These are phyloP conservation scores for Gymnothorax reevesii DNA, from an alignment of 2,797 vertebrate genomes.

Conservation along the genomic window DNA sequence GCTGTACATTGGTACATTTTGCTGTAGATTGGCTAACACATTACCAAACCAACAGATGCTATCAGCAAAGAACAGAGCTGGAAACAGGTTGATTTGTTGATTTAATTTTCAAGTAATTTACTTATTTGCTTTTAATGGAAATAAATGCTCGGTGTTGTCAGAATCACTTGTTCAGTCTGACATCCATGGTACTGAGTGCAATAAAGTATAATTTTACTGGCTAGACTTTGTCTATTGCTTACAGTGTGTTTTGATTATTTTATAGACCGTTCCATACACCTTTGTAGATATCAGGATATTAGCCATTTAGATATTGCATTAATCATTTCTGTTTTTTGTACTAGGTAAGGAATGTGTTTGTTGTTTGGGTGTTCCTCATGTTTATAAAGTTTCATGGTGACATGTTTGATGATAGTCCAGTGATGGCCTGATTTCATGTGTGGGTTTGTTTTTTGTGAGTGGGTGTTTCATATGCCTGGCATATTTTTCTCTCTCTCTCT, in stretches of 20 bases:
- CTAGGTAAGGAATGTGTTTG: neutral
- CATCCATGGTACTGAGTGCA: neutral
- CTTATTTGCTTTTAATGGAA: conserved; percentile 25
- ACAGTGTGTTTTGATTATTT: neutral
- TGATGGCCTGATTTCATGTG: conserved; percentile 77
- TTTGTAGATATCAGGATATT: neutral
- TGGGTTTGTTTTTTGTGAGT: conserved; percentile 63
- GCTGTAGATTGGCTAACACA: neutral
- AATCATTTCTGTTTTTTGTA: neutral
- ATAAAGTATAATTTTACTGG: no score
- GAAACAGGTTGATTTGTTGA: neutral
- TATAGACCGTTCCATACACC: neutral
- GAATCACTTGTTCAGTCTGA: neutral
- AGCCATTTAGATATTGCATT: neutral
- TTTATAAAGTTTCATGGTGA: conserved; percentile 76
- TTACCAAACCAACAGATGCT: neutral
- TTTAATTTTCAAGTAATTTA: neutral
- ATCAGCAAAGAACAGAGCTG: neutral
- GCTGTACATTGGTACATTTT: no score
- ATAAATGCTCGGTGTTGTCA: neutral
- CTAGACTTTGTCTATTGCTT: neutral
- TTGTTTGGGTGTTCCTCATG: conserved; percentile 50
- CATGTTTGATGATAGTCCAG: conserved; percentile 81
- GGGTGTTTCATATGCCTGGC: conserved; percentile 68
- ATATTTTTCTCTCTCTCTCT: conserved; percentile 72